A percentile compares a stretch with the other conserved stretches of the same genome.
Conservation (phyloP, 1,140 invertebrate species). For the Xylocopa sonorina region DNA sequence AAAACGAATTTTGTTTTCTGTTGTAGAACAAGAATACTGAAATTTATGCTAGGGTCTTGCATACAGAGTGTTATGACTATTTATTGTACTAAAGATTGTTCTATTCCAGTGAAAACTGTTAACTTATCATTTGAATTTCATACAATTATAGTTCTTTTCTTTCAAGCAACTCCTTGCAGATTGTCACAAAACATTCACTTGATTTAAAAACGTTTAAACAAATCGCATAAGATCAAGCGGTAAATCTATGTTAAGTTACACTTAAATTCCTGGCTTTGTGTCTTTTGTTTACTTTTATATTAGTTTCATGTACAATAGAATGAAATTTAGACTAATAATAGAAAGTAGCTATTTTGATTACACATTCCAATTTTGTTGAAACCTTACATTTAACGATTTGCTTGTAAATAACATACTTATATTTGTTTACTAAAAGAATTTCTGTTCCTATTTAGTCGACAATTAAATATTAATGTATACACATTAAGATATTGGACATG, state of each 20-base stretch:
- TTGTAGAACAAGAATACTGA: background rate
- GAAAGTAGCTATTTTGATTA: background rate
- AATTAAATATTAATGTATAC: background rate
- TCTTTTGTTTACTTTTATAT: constrained; percentile 20
- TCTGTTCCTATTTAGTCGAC: background rate
- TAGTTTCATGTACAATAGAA: background rate
- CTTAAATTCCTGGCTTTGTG: background rate
- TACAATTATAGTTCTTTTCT: background rate
- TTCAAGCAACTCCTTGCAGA: background rate
- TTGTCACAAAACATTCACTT: background rate
- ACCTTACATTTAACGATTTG: background rate
- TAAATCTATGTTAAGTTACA: background rate
- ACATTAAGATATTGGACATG: background rate
- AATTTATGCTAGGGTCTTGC: background rate
- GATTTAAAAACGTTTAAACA: background rate
- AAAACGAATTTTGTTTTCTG: background rate
- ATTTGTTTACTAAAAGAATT: background rate
- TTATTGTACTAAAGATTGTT: constrained; percentile 5
- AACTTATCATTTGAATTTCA: background rate
- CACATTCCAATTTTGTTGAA: constrained; percentile 22
- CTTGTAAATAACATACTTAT: background rate
- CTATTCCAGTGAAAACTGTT: background rate
- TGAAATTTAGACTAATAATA: background rate
- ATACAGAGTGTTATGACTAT: constrained; percentile 7
- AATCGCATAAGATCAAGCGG: background rate